phyloP scores from a whole-genome alignment of 1,140 invertebrate genomes.

The Nephotettix cincticeps region DNA sequence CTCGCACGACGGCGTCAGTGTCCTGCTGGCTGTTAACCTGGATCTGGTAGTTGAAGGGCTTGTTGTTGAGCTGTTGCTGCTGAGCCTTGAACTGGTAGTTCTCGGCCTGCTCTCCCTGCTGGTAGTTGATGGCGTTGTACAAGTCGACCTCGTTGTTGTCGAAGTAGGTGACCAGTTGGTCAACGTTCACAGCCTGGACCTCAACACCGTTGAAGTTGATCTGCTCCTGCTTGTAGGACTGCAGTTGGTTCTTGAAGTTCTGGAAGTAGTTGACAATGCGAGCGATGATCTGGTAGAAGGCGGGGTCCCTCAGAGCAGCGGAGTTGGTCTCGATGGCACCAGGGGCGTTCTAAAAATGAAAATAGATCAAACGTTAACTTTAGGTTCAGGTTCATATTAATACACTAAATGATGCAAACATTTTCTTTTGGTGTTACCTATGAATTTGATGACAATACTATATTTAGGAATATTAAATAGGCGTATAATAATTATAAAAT shows the following conservation, averaged over 20 bases:
- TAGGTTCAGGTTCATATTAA: no score
- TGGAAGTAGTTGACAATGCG: constrained; percentile 54
- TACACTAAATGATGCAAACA: no score
- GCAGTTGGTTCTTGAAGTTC: constrained; percentile 52
- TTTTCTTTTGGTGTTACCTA: no score
- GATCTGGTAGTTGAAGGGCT: constrained; percentile 61
- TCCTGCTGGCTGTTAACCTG: constrained; percentile 57
- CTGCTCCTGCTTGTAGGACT: constrained; percentile 58
- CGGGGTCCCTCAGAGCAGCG: constrained; percentile 53
- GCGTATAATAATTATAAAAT: no score
- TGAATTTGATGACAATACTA: no score
- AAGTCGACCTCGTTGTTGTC: constrained; percentile 50
- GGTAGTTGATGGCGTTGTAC: constrained; percentile 56
- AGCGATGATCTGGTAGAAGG: constrained; percentile 53
- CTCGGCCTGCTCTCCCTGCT: constrained; percentile 48
- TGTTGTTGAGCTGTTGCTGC: constrained; percentile 61
- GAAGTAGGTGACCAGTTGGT: constrained; percentile 9
- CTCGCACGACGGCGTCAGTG: constrained; percentile 55
- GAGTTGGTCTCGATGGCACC: constrained; percentile 51
- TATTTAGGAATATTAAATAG: no score
- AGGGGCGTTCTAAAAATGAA: constrained; percentile 43
- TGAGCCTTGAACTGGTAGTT: constrained; percentile 41
- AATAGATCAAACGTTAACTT: no score
- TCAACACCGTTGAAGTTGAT: constrained; percentile 39
- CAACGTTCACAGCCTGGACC: constrained; percentile 44